Conservation (phyloP, 2,113 vertebrate species). For the Poeciliopsis retropinna region DNA sequence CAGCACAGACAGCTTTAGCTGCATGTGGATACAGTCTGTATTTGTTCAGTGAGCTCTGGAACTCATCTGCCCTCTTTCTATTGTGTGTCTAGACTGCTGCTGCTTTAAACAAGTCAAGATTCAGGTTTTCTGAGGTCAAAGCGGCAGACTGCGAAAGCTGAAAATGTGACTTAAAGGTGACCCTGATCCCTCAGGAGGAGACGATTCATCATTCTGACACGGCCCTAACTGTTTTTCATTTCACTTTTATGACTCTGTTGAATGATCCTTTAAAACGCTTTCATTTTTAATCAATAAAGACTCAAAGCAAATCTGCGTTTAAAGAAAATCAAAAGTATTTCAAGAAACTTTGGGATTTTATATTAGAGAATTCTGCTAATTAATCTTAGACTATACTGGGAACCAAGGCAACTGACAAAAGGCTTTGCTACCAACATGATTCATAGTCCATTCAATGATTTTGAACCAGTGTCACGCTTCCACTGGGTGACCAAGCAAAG, state of each 20-base stretch:
- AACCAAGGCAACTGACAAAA: too few relatives aligned
- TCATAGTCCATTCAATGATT: too few relatives aligned
- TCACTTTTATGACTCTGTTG: neutral
- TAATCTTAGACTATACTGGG: too few relatives aligned
- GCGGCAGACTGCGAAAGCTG: neutral
- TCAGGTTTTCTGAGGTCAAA: neutral
- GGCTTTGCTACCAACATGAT: too few relatives aligned
- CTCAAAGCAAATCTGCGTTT: too few relatives aligned
- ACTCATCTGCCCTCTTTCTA: neutral
- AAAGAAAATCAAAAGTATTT: neutral
- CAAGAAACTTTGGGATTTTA: too few relatives aligned
- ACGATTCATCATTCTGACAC: neutral
- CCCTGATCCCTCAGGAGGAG: neutral
- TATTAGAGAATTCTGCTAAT: too few relatives aligned
- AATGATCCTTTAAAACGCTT: neutral
- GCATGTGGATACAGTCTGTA: neutral
- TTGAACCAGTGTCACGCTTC: too few relatives aligned
- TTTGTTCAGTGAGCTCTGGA: constrained; percentile 7
- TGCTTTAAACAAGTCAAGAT: neutral
- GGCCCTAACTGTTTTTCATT: neutral
- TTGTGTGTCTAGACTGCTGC: neutral
- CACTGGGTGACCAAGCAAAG: too few relatives aligned
- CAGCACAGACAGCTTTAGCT: neutral
- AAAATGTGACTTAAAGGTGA: neutral
- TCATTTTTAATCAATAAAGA: too few relatives aligned